These are phyloP conservation scores for Isurus oxyrinchus DNA, from an alignment of 2,113 vertebrate genomes.

Conservation along the genomic window DNA sequence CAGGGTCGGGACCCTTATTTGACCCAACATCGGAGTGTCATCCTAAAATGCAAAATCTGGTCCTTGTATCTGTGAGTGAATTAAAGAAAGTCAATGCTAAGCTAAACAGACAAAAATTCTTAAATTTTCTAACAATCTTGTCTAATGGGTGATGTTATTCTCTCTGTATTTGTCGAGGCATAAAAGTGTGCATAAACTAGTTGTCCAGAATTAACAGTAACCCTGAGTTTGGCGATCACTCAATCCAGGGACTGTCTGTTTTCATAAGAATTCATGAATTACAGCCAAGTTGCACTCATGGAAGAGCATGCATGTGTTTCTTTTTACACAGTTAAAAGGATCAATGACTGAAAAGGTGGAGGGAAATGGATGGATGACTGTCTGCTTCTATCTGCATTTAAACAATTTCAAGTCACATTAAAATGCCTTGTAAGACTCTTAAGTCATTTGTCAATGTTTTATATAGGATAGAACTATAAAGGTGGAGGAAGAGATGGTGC, in stretches of 20 bases:
- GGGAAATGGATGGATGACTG: background rate
- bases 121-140: background rate
- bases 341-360: slow-evolving; percentile 11
- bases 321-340: background rate
- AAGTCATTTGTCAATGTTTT: slow-evolving; percentile 3
- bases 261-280: background rate
- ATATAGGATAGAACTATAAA: background rate
- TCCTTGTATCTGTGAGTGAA: background rate
- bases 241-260: background rate
- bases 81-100: background rate
- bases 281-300: background rate
- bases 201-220: background rate
- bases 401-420: background rate
- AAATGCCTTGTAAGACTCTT: background rate
- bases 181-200: too few relatives aligned
- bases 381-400: background rate
- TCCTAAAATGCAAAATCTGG: too few relatives aligned
- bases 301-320: background rate
- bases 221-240: background rate
- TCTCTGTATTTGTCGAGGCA: background rate
- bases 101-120: background rate
- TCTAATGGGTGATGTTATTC: background rate
- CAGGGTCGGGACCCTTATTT: background rate
- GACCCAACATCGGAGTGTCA: too few relatives aligned
- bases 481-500: background rate